These are phyloP conservation scores for Etia nguti DNA, from an alignment of 2,113 vertebrate genomes.

Conservation along the genomic window DNA sequence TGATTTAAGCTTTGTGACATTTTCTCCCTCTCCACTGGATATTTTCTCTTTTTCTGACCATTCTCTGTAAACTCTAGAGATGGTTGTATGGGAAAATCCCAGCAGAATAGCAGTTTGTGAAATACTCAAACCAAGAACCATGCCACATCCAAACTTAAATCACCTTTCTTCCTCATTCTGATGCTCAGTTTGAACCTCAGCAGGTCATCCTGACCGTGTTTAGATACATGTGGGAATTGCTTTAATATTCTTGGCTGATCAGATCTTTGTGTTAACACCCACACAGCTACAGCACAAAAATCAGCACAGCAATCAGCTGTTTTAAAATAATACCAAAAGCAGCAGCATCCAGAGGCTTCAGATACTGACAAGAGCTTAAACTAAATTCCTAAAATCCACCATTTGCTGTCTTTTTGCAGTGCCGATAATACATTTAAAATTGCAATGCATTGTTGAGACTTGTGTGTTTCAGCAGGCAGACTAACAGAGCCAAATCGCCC, in stretches of 20 bases:
- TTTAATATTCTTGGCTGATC: neutral
- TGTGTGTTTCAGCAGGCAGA: neutral
- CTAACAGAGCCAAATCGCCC: neutral
- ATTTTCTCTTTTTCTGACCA: neutral
- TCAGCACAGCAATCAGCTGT: neutral
- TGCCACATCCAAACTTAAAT: neutral
- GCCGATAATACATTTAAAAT: neutral
- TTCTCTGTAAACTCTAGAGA: neutral
- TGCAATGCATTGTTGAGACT: neutral
- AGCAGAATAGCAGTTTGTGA: neutral
- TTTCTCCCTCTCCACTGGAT: neutral
- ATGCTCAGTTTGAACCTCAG: neutral
- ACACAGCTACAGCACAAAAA: neutral
- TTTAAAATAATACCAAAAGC: neutral
- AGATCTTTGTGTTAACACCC: neutral
- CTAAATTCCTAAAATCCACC: neutral
- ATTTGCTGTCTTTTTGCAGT: neutral
- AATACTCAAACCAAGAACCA: neutral
- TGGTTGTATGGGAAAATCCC: neutral
- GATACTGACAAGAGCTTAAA: neutral
- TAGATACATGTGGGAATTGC: neutral
- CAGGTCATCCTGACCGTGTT: neutral
- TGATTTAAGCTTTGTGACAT: neutral
- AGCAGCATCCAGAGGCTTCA: neutral
- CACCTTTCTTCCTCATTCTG: neutral